Conservation (phyloP, 2,888 invertebrate species). For the Anthrax anthrax region DNA sequence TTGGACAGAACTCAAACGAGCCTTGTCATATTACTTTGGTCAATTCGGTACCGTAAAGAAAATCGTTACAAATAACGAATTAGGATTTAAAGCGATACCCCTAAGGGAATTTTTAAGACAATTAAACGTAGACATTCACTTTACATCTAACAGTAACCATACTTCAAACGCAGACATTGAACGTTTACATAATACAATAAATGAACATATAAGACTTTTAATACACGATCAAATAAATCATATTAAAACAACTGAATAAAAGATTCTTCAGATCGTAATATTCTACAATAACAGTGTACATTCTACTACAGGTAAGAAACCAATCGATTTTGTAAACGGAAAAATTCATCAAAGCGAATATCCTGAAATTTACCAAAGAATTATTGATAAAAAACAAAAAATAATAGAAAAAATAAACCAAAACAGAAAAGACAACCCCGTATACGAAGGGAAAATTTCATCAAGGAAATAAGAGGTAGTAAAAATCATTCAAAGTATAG, state of each 20-base stretch:
- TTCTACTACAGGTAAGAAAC: constrained; percentile 4
- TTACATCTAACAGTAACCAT: not conserved
- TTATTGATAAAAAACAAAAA: not conserved
- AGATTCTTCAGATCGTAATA: not conserved
- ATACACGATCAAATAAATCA: not conserved
- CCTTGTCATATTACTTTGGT: constrained; percentile 9
- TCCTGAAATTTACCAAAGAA: not conserved
- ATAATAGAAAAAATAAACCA: not conserved
- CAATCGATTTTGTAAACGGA: constrained; percentile 2
- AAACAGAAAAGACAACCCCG: not conserved
- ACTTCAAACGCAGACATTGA: not conserved
- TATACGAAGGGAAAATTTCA: not conserved
- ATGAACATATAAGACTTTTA: not conserved
- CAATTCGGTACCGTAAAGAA: constrained; percentile 10
- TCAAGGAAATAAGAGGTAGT: not conserved
- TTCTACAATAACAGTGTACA: constrained; percentile 2
- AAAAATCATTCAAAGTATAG: not conserved
- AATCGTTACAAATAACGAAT: constrained; percentile 11
- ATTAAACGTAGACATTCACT: not conserved
- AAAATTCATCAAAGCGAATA: not conserved
- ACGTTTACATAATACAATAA: not conserved
- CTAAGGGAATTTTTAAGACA: not conserved
- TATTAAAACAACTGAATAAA: not conserved
- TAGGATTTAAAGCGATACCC: constrained; percentile 13
- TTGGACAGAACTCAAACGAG: constrained; percentile 8